Evolutionary conservation across 2,113 vertebrate species (phyloP).

Genomic region (Poeciliopsis occidentalis): DNA sequence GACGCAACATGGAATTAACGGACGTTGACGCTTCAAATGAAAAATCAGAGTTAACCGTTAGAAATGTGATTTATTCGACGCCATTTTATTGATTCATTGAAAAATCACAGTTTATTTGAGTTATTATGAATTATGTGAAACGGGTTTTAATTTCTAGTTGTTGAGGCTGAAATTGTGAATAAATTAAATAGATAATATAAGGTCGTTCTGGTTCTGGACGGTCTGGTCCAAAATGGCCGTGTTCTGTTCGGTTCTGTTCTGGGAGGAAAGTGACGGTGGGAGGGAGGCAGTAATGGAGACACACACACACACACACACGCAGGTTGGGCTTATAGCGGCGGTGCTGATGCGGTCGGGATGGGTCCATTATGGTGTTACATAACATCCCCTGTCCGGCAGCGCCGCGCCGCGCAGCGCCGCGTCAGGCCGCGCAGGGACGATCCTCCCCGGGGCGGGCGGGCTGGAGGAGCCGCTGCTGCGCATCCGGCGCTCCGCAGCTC

Average conservation of each 20-base stretch:
- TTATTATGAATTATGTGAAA: background rate
- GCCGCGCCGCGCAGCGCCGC: too few relatives aligned
- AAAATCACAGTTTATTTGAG: background rate
- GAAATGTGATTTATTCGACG: background rate
- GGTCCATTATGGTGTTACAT: constrained; percentile 60
- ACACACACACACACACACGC: constrained; percentile 10
- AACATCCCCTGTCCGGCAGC: constrained; percentile 17
- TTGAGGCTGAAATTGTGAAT: background rate
- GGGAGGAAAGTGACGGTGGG: too few relatives aligned
- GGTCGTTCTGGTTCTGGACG: background rate
- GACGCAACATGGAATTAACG: constrained; percentile 25
- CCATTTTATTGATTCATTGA: background rate
- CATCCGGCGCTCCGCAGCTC: too few relatives aligned
- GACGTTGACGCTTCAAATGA: background rate
- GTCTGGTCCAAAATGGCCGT: constrained; percentile 51
- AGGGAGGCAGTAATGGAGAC: constrained; percentile 11
- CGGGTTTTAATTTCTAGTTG: background rate
- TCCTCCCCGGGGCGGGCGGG: constrained; percentile 1
- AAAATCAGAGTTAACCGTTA: background rate
- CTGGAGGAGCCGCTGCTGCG: too few relatives aligned
- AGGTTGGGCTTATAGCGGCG: constrained; percentile 2
- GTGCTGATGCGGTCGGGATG: constrained; percentile 27
- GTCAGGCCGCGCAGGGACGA: background rate
- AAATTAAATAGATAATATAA: background rate
- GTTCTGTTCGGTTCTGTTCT: background rate